Evolutionary conservation across 2,797 vertebrate species (phyloP).

Genomic region (Urosaurus nigricauda): DNA sequence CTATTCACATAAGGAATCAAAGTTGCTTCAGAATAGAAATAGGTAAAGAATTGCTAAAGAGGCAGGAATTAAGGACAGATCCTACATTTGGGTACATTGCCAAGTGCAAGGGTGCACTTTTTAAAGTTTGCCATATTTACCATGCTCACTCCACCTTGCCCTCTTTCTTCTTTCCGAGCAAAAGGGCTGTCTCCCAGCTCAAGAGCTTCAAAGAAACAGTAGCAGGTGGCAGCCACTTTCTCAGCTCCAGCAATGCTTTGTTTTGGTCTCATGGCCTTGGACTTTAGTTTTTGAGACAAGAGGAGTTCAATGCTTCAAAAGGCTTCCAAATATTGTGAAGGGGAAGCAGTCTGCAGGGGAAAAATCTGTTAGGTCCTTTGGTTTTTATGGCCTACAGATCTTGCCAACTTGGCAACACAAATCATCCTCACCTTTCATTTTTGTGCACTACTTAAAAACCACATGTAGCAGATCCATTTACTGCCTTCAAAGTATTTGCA

Average conservation of each 20-base stretch:
- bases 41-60: not conserved
- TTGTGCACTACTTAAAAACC: slow-evolving; percentile 70
- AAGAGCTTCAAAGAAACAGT: not conserved
- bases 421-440: slow-evolving; percentile 74
- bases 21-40: slow-evolving; percentile 4
- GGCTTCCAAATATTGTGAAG: slow-evolving; percentile 35
- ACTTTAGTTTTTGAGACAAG: slow-evolving; percentile 55
- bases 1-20: not conserved
- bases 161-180: slow-evolving; percentile 25
- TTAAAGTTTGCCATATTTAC: not conserved
- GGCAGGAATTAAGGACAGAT: not conserved
- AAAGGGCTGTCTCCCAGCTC: not conserved
- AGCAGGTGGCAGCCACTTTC: slow-evolving; percentile 19
- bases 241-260: slow-evolving; percentile 11
- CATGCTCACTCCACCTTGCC: slow-evolving; percentile 10
- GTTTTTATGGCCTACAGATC: slow-evolving; percentile 72
- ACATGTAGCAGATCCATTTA: slow-evolving; percentile 69
- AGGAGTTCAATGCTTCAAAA: slow-evolving; percentile 65
- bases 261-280: slow-evolving; percentile 5
- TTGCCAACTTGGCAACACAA: slow-evolving; percentile 67
- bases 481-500: slow-evolving; percentile 74
- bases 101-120: not conserved
- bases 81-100: not conserved
- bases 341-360: slow-evolving; percentile 42
- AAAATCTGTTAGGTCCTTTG: slow-evolving; percentile 67